Base-by-base conservation (phyloP, 2,113 vertebrate genomes). In the Columba janthina region DNA sequence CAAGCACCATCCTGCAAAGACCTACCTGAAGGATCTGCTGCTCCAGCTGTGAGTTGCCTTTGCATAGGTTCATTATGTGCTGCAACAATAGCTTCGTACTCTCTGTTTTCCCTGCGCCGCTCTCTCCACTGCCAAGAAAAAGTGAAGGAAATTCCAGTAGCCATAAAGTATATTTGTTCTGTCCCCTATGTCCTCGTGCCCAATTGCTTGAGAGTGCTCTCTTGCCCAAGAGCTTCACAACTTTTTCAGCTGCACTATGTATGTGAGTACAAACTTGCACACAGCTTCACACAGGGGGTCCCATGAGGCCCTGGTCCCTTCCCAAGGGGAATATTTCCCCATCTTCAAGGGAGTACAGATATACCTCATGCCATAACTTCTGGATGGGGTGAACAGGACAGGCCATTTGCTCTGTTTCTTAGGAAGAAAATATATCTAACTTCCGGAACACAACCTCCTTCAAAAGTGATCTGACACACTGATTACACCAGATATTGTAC, bases 91-190 rank as follows among this genome's bases (percentile, higher is more conserved):
- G 94, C 75, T 98, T 98, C 0, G 98, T 98, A 95, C 97, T 98
- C 91, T 98, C 98, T 0, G 98, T 98, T 89, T 98, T 98, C 31
- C 98, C 98, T 17, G 98, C 98, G 40, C 98, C 98, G 2, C 98
- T 98, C 88, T 98, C 98, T 79, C 98, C 98, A 15, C 98, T 98
- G 95, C 38, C 75, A 70, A 77, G 67, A 64, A 76, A 94, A 93
- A 92, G 51, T 15, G 94, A 92, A 93, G 71, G 14, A 66, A 92
- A 82, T 31, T 78, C 9, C 40, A 82, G 56, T 22, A 90, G 7
- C 29, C 1, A 5, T 34, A 29, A 85, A 50, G 19, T 15, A 26
- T 0, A 61, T 22, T 18, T 71, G 29, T n/a, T 86, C 34, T 72
- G n/a, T 12, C 24, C 57, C 25, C 86, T 77, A 38, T 10, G 5